Evolutionary conservation across 2,113 vertebrate species (phyloP), one percentile per base, ranked within the genome.

Genomic region (Brienomyrus brachyistius): DNA sequence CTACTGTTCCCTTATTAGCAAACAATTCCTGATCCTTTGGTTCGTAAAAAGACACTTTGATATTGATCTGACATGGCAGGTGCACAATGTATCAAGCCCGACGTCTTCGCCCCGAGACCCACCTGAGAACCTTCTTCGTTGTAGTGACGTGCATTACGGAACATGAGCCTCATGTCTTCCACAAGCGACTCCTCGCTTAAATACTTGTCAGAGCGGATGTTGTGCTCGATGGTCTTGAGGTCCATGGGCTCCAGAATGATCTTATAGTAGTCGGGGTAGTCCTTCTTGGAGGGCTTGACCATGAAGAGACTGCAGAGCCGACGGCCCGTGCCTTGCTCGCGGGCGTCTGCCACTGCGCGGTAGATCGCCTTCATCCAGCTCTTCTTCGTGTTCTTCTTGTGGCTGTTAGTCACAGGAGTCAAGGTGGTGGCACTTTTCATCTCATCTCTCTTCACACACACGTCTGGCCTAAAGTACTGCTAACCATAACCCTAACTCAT

Each of bases 241-340:
- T 99, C 98, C 98, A 99, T 97, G 27, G 98, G 98, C 90, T 99
- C 98, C 94, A 99, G 94, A 92, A 99, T 99, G 89, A 99, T 97
- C 95, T 99, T 99, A 92, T 99, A 99, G 91, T 99, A 99, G 94
- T 99, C 98, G 19, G 98, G 98, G 91, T 99, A 99, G 94, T 99
- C 98, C 93, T 99, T 99, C 95, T 99, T 99, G 23, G 98, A 99
- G 86, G 98, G 98, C 88, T 99, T 99, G 91, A 99, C 96, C 97
- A 98, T 99, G 93, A 99, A 99, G 0, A 99, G 95, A 66, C 99
- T 98, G 89, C 98, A 99, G 89, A 99, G 96, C 77, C 98, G 94
- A 85, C 98, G 96, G 89, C 97, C 97, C 0, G 97, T 97, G 89
- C 95, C 94, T 0, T 96, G 95, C 89, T 99, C 98, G 80, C 98